phyloP scores from a whole-genome alignment of 2,113 vertebrate species.

The Vulpes lagopus region DNA sequence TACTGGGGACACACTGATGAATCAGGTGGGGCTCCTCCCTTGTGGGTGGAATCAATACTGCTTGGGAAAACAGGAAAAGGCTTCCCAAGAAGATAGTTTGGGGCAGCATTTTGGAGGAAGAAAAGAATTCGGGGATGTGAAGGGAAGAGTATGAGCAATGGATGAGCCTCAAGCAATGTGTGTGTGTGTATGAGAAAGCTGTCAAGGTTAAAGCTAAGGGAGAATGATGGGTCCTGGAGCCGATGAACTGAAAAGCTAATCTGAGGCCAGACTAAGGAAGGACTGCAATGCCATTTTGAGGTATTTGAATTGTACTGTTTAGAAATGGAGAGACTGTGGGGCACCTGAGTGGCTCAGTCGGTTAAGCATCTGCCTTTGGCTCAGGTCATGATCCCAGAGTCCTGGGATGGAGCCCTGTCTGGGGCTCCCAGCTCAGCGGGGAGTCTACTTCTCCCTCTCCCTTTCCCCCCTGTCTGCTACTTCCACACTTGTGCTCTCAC shows the following conservation, averaged over 20 bases:
- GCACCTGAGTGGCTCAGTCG: no score
- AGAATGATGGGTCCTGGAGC: not conserved
- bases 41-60: not conserved
- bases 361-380: no score
- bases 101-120: not conserved
- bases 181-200: not conserved
- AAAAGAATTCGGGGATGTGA: not conserved
- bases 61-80: not conserved
- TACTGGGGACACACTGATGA: not conserved
- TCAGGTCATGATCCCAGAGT: no score
- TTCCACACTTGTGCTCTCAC: no score
- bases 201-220: not conserved
- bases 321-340: not conserved
- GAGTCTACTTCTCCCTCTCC: no score
- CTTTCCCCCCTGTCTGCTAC: no score
- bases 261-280: not conserved
- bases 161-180: not conserved
- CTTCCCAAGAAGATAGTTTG: not conserved
- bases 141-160: not conserved
- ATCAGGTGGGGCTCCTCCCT: not conserved
- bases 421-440: no score
- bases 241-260: not conserved
- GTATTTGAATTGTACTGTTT: not conserved
- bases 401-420: no score
- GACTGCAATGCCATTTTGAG: not conserved